These are phyloP conservation scores for Byasa hedistus DNA, from an alignment of 2,888 invertebrate genomes.

Conservation along the genomic window DNA sequence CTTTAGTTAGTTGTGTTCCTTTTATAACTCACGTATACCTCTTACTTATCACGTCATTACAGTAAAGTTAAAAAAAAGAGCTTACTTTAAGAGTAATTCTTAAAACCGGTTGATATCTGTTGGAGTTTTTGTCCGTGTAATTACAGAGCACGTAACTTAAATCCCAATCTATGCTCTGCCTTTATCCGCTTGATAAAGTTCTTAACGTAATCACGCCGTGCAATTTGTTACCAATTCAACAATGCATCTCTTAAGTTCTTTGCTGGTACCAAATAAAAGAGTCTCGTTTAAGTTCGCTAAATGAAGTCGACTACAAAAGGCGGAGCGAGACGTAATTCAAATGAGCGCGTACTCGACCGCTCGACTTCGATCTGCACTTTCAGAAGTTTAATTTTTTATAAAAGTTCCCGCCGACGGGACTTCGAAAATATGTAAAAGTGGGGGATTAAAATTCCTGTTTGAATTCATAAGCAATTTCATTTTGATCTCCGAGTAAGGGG, in stretches of 20 bases:
- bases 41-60: no score
- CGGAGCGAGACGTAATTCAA: constrained; percentile 72
- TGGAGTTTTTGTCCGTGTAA: not conserved
- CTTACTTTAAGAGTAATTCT: no score
- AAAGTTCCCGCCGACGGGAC: constrained; percentile 52
- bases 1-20: no score
- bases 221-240: constrained; percentile 79
- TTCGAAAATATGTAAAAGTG: constrained; percentile 26
- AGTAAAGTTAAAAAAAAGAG: no score
- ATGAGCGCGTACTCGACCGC: constrained; percentile 64
- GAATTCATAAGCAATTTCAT: constrained; percentile 29
- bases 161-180: constrained; percentile 62
- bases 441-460: constrained; percentile 25
- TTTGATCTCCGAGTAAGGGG: constrained; percentile 19
- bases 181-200: constrained; percentile 50
- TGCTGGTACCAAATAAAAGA: constrained; percentile 68
- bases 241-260: constrained; percentile 76
- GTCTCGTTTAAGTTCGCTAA: constrained; percentile 72
- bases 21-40: no score
- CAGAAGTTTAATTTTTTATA: constrained; percentile 72
- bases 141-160: constrained; percentile 49
- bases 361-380: constrained; percentile 71
- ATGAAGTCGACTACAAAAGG: constrained; percentile 79
- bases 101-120: no score
- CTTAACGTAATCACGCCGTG: constrained; percentile 71